phyloP scores from a whole-genome alignment of 2,888 invertebrate genomes.

The Loripinus fragilis region DNA sequence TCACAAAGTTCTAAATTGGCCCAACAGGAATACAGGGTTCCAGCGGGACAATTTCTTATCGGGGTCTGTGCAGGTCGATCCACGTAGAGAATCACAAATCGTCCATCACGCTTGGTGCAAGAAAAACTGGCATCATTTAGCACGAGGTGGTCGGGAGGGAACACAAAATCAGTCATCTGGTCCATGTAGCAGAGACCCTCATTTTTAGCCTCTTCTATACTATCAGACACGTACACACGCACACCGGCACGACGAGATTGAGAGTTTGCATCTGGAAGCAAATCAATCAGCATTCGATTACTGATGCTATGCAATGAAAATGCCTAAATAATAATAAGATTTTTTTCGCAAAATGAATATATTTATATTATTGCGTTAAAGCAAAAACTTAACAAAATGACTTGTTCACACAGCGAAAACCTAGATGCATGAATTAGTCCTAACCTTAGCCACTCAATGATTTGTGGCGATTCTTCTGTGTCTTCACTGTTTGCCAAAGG shows the following conservation, averaged over 20 bases:
- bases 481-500: too few relatives aligned
- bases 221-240: conserved; percentile 61
- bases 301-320: too few relatives aligned
- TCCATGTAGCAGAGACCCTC: conserved; percentile 65
- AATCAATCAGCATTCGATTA: too few relatives aligned
- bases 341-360: too few relatives aligned
- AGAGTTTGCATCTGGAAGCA: conserved; percentile 52
- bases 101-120: conserved; percentile 60
- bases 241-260: conserved; percentile 60
- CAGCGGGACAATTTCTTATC: conserved; percentile 56
- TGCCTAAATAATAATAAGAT: too few relatives aligned
- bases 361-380: too few relatives aligned
- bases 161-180: conserved; percentile 57
- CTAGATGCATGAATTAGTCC: too few relatives aligned
- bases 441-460: too few relatives aligned
- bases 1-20: conserved; percentile 68
- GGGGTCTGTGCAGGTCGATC: conserved; percentile 58
- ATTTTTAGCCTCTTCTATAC: conserved; percentile 57
- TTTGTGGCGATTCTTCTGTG: too few relatives aligned
- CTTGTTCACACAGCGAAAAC: too few relatives aligned
- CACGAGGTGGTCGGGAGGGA: conserved; percentile 59
- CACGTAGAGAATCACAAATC: conserved; percentile 58
- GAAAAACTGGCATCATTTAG: conserved; percentile 56
- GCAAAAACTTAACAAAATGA: too few relatives aligned
- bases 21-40: conserved; percentile 66